A percentile compares a stretch with the other conserved stretches of the same genome.
Evolutionary conservation across 2,888 invertebrate genomes (phyloP).

Genomic region (Geotrupes spiniger): DNA sequence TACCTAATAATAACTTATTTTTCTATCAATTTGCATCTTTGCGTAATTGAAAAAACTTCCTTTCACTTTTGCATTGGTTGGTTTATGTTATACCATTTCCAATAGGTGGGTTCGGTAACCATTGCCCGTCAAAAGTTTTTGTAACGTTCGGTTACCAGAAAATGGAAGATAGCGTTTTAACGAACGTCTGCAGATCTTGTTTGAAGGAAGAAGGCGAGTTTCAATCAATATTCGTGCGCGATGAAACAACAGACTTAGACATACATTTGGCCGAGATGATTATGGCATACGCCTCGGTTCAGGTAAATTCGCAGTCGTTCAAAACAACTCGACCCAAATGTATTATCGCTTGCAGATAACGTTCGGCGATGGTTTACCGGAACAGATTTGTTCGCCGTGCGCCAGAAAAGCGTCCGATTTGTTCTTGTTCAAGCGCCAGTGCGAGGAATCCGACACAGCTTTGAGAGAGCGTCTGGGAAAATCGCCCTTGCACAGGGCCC

Average conservation of each 20-base stretch:
- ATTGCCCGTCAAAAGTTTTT: slow-evolving; percentile 44
- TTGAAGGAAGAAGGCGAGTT: slow-evolving; percentile 44
- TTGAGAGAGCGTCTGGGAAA: slow-evolving; percentile 41
- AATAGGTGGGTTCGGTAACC: slow-evolving; percentile 29
- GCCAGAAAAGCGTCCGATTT: slow-evolving; percentile 52
- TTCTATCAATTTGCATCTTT: too few relatives aligned
- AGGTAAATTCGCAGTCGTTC: slow-evolving; percentile 37
- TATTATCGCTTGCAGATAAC: slow-evolving; percentile 38
- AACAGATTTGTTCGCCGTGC: slow-evolving; percentile 59
- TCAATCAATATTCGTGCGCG: slow-evolving; percentile 44
- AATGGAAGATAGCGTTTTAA: slow-evolving; percentile 36
- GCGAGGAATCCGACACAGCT: slow-evolving; percentile 49
- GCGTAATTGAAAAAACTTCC: too few relatives aligned
- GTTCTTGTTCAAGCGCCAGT: slow-evolving; percentile 53
- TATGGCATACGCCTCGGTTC: slow-evolving; percentile 45
- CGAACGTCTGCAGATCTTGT: slow-evolving; percentile 46
- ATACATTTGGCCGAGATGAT: slow-evolving; percentile 49
- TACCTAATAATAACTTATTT: too few relatives aligned
- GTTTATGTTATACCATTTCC: slow-evolving; percentile 9
- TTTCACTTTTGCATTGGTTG: too few relatives aligned
- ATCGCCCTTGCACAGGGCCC: slow-evolving; percentile 23
- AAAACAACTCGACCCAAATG: background rate
- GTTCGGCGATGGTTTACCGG: slow-evolving; percentile 58
- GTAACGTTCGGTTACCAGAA: slow-evolving; percentile 17
- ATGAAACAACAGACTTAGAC: slow-evolving; percentile 37